Conservation (phyloP, 1,140 invertebrate species). For the Caenorhabditis inopinata region DNA sequence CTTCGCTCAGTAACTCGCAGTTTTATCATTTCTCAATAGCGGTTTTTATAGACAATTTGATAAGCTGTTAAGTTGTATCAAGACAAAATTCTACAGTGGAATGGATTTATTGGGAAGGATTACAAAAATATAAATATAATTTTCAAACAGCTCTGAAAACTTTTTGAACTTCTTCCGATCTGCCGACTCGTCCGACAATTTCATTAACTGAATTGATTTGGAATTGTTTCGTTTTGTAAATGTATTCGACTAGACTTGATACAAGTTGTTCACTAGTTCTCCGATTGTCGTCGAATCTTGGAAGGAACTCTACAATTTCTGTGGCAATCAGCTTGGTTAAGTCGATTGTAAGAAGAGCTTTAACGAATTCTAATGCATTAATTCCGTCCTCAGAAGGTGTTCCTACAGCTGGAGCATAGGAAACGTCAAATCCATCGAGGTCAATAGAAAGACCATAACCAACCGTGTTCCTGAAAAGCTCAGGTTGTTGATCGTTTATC, state of each 20-base stretch:
- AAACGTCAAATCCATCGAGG: constrained; percentile 56
- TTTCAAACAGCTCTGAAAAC: background rate
- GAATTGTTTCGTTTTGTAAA: constrained; percentile 45
- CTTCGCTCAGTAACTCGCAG: background rate
- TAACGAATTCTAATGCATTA: constrained; percentile 54
- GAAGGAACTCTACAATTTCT: constrained; percentile 60
- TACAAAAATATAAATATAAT: background rate
- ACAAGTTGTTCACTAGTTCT: constrained; percentile 46
- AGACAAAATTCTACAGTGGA: no score
- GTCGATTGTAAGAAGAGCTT: constrained; percentile 49
- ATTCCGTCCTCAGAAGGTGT: constrained; percentile 56
- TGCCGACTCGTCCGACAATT: constrained; percentile 5
- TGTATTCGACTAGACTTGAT: constrained; percentile 28
- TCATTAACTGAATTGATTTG: constrained; percentile 23
- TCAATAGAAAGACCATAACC: constrained; percentile 60
- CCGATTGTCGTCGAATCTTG: constrained; percentile 52
- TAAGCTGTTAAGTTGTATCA: background rate
- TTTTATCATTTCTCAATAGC: background rate
- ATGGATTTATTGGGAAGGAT: no score
- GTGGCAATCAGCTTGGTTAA: constrained; percentile 54
- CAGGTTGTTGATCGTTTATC: background rate
- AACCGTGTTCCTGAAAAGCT: constrained; percentile 48
- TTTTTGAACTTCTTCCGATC: constrained; percentile 7
- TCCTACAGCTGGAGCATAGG: constrained; percentile 59
- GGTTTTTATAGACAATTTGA: background rate